Percentiles rank a stretch among this genome's conserved stretches.
Conservation (phyloP, 2,888 invertebrate genomes). For the Bugula neritina region DNA sequence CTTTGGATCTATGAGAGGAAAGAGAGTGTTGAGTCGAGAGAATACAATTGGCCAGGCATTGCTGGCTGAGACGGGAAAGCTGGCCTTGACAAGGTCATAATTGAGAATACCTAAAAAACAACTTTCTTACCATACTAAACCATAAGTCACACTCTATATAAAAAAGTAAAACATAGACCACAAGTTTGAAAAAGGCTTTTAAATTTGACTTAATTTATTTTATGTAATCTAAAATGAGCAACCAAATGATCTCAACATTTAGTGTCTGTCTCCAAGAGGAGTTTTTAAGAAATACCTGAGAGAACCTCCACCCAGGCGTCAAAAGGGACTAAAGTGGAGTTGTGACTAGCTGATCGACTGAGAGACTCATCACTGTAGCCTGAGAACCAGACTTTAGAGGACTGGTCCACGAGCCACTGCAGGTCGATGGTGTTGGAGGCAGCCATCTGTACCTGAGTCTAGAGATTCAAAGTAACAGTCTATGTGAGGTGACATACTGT, state of each 20-base stretch:
- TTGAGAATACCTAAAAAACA: conserved; percentile 52
- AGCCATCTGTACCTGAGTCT: conserved; percentile 70
- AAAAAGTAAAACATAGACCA: too few relatives aligned
- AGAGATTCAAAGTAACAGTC: conserved; percentile 30
- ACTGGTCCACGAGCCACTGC: conserved; percentile 86
- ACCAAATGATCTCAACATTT: too few relatives aligned
- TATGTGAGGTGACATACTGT: too few relatives aligned
- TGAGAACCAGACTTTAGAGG: conserved; percentile 72
- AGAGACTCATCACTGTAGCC: conserved; percentile 38
- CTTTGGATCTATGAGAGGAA: conserved; percentile 80
- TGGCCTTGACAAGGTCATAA: conserved; percentile 70
- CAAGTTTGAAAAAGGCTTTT: too few relatives aligned
- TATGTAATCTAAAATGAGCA: too few relatives aligned
- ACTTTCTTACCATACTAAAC: background rate
- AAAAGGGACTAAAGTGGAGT: conserved; percentile 30
- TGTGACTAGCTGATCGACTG: conserved; percentile 31
- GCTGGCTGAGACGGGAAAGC: conserved; percentile 76
- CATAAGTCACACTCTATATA: too few relatives aligned
- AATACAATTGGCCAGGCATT: conserved; percentile 95
- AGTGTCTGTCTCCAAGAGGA: too few relatives aligned
- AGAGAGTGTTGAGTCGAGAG: conserved; percentile 80
- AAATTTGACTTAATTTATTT: too few relatives aligned
- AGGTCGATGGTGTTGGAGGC: conserved; percentile 68
- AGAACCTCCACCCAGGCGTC: conserved; percentile 47
- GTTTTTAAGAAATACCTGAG: too few relatives aligned